phyloP scores from a whole-genome alignment of 2,113 vertebrate genomes.

The Elgaria multicarinata region DNA sequence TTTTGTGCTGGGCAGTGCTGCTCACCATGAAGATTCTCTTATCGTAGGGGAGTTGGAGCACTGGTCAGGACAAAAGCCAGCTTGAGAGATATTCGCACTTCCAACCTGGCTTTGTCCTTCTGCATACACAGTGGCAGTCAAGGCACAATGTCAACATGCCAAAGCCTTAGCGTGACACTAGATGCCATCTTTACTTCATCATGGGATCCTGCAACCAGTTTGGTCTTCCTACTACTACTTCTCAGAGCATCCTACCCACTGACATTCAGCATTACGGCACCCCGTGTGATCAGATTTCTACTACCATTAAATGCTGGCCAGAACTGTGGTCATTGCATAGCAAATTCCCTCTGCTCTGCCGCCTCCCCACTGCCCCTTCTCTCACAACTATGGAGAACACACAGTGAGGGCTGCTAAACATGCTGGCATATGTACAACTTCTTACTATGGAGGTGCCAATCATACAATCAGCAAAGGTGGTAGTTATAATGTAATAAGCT shows the following conservation, averaged over 20 bases:
- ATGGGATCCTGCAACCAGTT: not conserved
- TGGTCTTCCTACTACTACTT: not conserved
- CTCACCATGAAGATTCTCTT: no score
- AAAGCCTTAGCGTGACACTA: not conserved
- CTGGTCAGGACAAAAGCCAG: no score
- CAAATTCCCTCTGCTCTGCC: not conserved
- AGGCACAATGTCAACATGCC: not conserved
- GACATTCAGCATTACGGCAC: not conserved
- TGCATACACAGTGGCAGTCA: not conserved
- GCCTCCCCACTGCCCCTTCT: not conserved
- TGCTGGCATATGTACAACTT: not conserved
- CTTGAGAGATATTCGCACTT: no score
- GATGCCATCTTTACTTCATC: not conserved
- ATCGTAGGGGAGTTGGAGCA: no score
- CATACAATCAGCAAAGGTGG: not conserved
- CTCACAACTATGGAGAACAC: not conserved
- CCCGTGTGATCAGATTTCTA: not conserved
- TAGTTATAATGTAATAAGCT: not conserved
- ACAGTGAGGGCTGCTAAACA: not conserved
- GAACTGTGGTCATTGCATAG: not conserved
- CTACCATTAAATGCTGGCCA: not conserved
- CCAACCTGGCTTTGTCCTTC: no score
- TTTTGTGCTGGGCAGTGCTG: no score
- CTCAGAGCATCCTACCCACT: not conserved
- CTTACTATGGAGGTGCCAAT: not conserved